phyloP scores from a whole-genome alignment of 2,888 invertebrate species.

The Marasmarcha lunaedactyla region DNA sequence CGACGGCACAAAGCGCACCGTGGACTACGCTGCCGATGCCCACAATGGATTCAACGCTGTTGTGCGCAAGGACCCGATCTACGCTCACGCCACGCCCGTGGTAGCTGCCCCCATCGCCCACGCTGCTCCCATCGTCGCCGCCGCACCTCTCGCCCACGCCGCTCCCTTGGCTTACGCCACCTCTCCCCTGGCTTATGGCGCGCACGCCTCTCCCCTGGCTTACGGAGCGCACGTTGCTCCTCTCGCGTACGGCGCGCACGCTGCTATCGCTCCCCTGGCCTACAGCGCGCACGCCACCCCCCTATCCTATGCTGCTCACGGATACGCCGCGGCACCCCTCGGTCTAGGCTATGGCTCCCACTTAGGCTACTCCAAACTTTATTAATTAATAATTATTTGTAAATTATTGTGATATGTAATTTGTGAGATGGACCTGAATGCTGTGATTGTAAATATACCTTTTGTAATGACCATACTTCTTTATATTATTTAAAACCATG shows the following conservation, averaged over 20 bases:
- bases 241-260: conserved; percentile 15
- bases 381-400: neutral
- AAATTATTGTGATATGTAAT: conserved; percentile 22
- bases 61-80: conserved; percentile 58
- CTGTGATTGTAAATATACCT: conserved; percentile 25
- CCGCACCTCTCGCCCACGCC: conserved; percentile 17
- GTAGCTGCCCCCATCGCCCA: conserved; percentile 10
- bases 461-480: neutral
- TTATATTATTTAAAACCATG: neutral
- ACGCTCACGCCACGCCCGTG: neutral
- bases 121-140: conserved; percentile 20
- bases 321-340: neutral
- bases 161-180: conserved; percentile 18
- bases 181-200: conserved; percentile 21
- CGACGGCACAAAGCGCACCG: conserved; percentile 64
- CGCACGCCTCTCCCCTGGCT: conserved; percentile 19
- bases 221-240: conserved; percentile 19
- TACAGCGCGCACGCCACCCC: conserved; percentile 20
- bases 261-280: conserved; percentile 16
- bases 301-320: conserved; percentile 23
- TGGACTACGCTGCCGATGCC: conserved; percentile 68
- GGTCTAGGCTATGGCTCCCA: neutral
- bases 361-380: neutral
- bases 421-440: conserved; percentile 19
- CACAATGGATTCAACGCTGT: conserved; percentile 65